phyloP scores from a whole-genome alignment of 2,888 invertebrate genomes.

The Cheilosia urbana region DNA sequence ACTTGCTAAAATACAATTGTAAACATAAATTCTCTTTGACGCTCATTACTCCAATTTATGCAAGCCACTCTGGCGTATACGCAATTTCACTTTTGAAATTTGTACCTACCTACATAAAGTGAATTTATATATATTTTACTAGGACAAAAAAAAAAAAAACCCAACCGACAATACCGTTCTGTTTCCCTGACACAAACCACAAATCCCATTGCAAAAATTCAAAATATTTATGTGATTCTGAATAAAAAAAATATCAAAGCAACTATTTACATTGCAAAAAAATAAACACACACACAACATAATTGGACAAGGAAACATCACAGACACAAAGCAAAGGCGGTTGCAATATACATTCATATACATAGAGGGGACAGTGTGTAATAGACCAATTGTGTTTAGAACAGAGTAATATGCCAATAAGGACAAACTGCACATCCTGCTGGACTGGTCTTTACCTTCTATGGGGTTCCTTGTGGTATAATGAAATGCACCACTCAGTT shows the following conservation, averaged over 20 bases:
- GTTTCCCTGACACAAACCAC: too few species aligned
- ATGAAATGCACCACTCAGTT: conserved; percentile 64
- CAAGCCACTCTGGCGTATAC: too few species aligned
- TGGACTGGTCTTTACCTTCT: conserved; percentile 65
- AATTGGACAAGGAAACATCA: conserved; percentile 32
- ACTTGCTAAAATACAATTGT: too few species aligned
- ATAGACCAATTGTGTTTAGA: conserved; percentile 41
- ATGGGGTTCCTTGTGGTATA: conserved; percentile 61
- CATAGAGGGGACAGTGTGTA: conserved; percentile 35
- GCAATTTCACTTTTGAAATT: too few species aligned
- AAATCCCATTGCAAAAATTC: too few species aligned
- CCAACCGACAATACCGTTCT: too few species aligned
- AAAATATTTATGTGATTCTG: background rate
- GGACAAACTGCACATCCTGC: conserved; percentile 44
- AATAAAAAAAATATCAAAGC: background rate
- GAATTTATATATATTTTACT: too few species aligned
- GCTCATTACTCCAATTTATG: too few species aligned
- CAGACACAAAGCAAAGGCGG: conserved; percentile 12
- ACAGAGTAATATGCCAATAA: conserved; percentile 40
- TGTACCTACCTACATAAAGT: too few species aligned
- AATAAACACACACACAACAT: conserved; percentile 10
- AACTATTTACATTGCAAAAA: conserved; percentile 11
- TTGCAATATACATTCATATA: background rate
- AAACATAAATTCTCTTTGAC: too few species aligned
- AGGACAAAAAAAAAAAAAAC: too few species aligned